Evolutionary conservation across 2,888 invertebrate species (phyloP), one percentile per base, ranked within the genome.

Genomic region (Drosophila anomelani): DNA sequence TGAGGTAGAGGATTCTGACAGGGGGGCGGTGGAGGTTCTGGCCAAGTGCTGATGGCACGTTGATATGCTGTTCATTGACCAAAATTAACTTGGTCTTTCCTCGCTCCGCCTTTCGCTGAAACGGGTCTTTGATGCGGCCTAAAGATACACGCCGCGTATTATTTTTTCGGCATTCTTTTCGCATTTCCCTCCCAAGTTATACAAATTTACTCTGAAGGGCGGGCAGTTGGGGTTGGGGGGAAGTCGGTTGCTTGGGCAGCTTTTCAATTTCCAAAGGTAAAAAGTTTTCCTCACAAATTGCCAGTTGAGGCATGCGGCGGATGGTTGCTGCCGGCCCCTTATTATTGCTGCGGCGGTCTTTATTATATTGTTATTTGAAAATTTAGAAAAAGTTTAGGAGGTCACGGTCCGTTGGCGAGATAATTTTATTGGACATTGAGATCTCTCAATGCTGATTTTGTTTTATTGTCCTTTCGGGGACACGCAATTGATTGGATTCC

Each of bases 41-140:
- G 84, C 79, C 72, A 80, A 71, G 80, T 77, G 73, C 77, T 84
- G 80, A 85, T 81, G 87, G 73, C 71, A 71, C 71, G 80, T 75
- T 80, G 87, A 88, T 85, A 81, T 70, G 81, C 77, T 88, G 81
- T 86, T 85, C 87, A 85, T 86, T 84, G 88, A 69, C 72, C 85
- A 84, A 88, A 85, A 88, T 85, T 85, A 86, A 86, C 85, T 88
- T 80, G 84, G 39, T 44, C 44, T 26, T 63, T 51, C 38, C 49
- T 34, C 38, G 46, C 34, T 26, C 20, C 43, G n/a, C 36, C n/a
- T 56, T 55, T 55, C 26, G 39, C 32, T 54, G 23, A 38, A 38
- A 38, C 20, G 70, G 57, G 17, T 46, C 75, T 55, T 49, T 75
- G 60, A 55, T 75, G 60, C 59, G 77, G 64, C 58, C 46, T 49